Percentiles rank a stretch among this genome's conserved stretches.
Evolutionary conservation across 2,888 invertebrate species (phyloP).

Genomic region (Euproctis similis): DNA sequence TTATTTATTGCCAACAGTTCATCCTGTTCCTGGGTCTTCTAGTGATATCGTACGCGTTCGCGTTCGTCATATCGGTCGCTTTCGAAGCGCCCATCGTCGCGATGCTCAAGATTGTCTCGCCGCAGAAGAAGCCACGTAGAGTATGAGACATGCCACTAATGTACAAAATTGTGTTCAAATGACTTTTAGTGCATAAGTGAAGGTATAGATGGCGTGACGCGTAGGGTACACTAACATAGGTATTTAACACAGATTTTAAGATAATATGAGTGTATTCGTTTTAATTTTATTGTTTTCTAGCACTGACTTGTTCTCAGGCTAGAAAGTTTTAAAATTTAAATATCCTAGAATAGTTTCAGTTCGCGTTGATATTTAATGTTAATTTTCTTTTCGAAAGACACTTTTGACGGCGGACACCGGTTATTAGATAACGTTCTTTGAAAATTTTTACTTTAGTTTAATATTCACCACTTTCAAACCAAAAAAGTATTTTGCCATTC

Average conservation of each 20-base stretch:
- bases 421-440: too few relatives aligned
- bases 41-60: conserved; percentile 84
- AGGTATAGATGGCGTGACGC: conserved; percentile 5
- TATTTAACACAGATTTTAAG: neutral
- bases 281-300: too few relatives aligned
- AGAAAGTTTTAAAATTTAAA: too few relatives aligned
- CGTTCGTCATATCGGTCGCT: conserved; percentile 86
- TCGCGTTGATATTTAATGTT: too few relatives aligned
- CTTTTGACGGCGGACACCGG: too few relatives aligned
- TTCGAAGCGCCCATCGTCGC: conserved; percentile 91
- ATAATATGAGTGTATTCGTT: too few relatives aligned
- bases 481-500: too few relatives aligned
- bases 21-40: conserved; percentile 88
- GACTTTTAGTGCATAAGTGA: conserved; percentile 16
- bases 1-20: conserved; percentile 67
- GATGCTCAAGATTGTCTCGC: conserved; percentile 83
- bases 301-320: too few relatives aligned
- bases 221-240: neutral
- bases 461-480: too few relatives aligned
- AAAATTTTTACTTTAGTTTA: too few relatives aligned
- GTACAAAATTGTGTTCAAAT: conserved; percentile 12
- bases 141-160: conserved; percentile 32
- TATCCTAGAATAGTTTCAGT: too few relatives aligned
- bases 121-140: conserved; percentile 65
- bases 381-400: too few relatives aligned